Conservation (phyloP, 2,888 invertebrate genomes). For the Autographa gamma region DNA sequence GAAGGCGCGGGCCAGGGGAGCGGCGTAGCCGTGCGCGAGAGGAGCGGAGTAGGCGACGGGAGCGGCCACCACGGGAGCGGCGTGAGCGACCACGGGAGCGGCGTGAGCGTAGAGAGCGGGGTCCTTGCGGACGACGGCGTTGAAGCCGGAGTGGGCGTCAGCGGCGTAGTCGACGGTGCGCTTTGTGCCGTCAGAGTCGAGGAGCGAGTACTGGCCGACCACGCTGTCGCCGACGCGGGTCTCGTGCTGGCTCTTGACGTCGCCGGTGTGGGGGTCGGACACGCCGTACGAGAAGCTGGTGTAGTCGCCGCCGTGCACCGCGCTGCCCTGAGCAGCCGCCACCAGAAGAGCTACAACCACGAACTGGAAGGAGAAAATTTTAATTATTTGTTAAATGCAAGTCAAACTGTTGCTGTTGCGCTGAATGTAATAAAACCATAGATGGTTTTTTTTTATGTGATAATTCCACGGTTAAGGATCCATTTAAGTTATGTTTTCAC, state of each 20-base stretch:
- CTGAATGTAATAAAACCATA: too few species aligned
- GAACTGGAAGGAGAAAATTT: conserved; percentile 77
- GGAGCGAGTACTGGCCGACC: conserved; percentile 85
- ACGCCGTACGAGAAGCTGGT: conserved; percentile 85
- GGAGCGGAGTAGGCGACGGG: conserved; percentile 61
- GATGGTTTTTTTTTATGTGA: too few species aligned
- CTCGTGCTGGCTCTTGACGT: conserved; percentile 89
- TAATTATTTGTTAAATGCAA: background rate
- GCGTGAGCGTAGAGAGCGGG: conserved; percentile 72
- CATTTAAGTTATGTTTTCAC: too few species aligned
- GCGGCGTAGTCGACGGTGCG: conserved; percentile 90
- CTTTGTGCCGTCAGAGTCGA: conserved; percentile 90
- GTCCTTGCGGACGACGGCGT: conserved; percentile 88
- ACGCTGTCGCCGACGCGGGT: conserved; percentile 90
- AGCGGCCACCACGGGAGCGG: conserved; percentile 75
- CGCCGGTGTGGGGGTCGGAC: conserved; percentile 85
- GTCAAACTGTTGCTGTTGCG: too few species aligned
- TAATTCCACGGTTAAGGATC: too few species aligned
- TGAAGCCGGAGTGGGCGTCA: conserved; percentile 87
- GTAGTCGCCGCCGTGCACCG: conserved; percentile 79
- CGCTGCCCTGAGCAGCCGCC: conserved; percentile 82
- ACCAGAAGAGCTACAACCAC: conserved; percentile 82
- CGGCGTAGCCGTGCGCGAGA: conserved; percentile 54
- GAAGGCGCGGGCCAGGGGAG: conserved; percentile 52
- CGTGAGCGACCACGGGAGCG: conserved; percentile 71